phyloP scores from a whole-genome alignment of 2,888 invertebrate genomes.

The Chloroclysta siterata region DNA sequence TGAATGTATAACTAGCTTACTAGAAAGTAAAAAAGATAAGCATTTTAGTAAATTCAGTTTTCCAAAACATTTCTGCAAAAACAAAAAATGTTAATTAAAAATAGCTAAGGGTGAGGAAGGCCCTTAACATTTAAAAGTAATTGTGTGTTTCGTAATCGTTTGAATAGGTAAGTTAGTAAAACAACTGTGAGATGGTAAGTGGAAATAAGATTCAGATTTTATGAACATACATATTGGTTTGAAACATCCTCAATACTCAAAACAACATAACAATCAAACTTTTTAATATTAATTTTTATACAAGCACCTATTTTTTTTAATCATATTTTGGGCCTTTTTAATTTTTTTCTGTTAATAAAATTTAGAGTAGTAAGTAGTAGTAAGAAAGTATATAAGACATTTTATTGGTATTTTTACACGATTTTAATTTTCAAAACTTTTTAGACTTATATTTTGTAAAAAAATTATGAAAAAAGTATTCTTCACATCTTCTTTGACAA shows the following conservation, averaged over 20 bases:
- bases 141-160: conserved; percentile 31
- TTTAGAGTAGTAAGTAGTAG: no score
- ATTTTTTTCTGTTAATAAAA: no score
- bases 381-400: no score
- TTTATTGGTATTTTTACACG: background rate
- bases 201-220: background rate
- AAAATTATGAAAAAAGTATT: background rate
- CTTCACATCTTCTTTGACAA: no score
- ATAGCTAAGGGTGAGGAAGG: conserved; percentile 3
- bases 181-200: background rate
- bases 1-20: no score
- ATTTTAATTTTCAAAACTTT: background rate
- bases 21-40: no score
- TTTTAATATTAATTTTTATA: no score
- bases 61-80: background rate
- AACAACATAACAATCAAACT: no score
- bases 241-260: no score
- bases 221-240: no score
- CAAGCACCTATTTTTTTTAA: no score
- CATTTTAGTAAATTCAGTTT: background rate
- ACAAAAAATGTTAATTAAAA: conserved; percentile 4
- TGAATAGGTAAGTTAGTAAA: conserved; percentile 11
- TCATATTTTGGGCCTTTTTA: no score
- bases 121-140: conserved; percentile 36
- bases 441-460: background rate